phyloP scores from a whole-genome alignment of 2,888 invertebrate genomes.

The Hetaerina titia region DNA sequence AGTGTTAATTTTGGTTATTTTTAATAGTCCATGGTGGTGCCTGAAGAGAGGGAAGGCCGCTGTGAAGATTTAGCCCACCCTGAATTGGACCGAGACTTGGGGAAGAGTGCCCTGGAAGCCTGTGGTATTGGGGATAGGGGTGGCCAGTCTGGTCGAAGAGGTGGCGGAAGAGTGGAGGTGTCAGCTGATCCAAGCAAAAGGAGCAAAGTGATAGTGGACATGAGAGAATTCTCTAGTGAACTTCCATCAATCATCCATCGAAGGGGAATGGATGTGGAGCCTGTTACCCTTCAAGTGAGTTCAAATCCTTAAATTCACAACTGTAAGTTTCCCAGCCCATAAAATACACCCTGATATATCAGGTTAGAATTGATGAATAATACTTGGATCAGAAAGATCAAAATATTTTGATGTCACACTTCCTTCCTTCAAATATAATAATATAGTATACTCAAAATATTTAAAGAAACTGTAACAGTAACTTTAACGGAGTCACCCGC shows the following conservation, averaged over 20 bases:
- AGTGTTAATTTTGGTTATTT: conserved; percentile 67
- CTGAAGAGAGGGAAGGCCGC: conserved; percentile 93
- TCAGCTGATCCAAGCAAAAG: conserved; percentile 72
- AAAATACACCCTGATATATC: too few relatives aligned
- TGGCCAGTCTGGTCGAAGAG: conserved; percentile 73
- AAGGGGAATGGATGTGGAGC: conserved; percentile 94
- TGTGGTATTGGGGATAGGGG: conserved; percentile 82
- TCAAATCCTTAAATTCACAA: not conserved
- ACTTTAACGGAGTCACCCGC: too few relatives aligned
- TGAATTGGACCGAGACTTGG: conserved; percentile 75
- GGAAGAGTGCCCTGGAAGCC: conserved; percentile 74
- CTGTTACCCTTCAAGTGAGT: conserved; percentile 87
- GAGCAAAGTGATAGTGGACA: conserved; percentile 90
- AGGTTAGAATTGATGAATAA: too few relatives aligned
- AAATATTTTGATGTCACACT: too few relatives aligned
- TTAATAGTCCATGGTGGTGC: conserved; percentile 89
- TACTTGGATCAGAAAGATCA: too few relatives aligned
- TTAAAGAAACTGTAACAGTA: too few relatives aligned
- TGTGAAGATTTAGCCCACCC: conserved; percentile 81
- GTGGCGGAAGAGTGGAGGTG: conserved; percentile 73
- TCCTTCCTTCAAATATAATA: too few relatives aligned
- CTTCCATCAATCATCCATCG: conserved; percentile 95
- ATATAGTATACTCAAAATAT: too few relatives aligned
- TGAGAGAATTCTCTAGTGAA: conserved; percentile 98
- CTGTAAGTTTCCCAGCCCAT: too few relatives aligned